Percentiles rank a stretch among this genome's conserved stretches.
Conservation (phyloP, 2,888 invertebrate genomes). For the Dryadula phaetusa region DNA sequence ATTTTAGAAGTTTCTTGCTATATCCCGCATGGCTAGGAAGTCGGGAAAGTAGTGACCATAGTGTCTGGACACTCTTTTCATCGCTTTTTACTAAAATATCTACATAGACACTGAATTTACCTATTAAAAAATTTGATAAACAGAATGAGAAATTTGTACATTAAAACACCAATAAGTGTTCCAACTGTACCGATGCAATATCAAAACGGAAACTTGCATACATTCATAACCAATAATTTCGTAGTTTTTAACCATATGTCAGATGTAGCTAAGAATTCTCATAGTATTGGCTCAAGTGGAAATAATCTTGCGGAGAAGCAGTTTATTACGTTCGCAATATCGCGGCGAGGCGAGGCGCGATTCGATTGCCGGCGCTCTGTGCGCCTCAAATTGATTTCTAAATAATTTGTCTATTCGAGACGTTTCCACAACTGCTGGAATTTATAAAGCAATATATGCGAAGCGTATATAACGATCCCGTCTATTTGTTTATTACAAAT, state of each 20-base stretch:
- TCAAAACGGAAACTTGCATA: background rate
- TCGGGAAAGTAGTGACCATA: no score
- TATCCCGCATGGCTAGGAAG: no score
- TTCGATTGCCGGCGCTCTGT: constrained; percentile 55
- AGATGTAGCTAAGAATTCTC: constrained; percentile 47
- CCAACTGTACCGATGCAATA: background rate
- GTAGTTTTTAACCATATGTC: constrained; percentile 37
- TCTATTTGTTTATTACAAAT: constrained; percentile 13
- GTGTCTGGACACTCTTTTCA: no score
- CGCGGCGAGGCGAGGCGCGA: constrained; percentile 52
- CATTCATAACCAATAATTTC: background rate
- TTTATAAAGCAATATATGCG: constrained; percentile 23
- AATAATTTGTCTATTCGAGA: constrained; percentile 55
- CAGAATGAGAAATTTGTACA: no score
- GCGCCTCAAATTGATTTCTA: constrained; percentile 62
- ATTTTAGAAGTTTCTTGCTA: no score
- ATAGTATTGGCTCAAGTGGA: constrained; percentile 63
- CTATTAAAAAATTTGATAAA: no score
- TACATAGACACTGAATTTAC: no score
- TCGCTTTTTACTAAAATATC: no score
- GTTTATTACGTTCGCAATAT: constrained; percentile 75
- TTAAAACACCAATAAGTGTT: background rate
- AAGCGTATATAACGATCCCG: background rate
- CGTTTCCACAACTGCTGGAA: constrained; percentile 39
- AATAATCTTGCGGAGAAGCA: constrained; percentile 62